Conservation (phyloP, 1,140 invertebrate genomes). For the Drosophila melanica region DNA sequence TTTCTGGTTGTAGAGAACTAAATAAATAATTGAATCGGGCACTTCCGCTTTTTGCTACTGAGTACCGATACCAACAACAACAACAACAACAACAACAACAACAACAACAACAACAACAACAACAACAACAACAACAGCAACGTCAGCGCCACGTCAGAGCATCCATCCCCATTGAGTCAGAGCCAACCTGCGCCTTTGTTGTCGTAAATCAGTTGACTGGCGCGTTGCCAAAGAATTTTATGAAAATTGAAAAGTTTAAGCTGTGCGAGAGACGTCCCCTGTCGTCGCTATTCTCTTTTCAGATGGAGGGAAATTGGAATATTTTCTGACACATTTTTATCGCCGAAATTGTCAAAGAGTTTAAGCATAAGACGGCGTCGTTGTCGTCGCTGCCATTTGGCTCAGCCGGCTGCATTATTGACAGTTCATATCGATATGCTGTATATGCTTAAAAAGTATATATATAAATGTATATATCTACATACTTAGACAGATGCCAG, state of each 20-base stretch:
- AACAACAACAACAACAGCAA: neutral
- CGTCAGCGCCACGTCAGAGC: slow-evolving; percentile 14
- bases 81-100: neutral
- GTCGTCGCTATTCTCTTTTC: no score
- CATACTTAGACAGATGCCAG: slow-evolving; percentile 3
- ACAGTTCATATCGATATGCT: slow-evolving; percentile 52
- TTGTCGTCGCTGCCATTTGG: slow-evolving; percentile 36
- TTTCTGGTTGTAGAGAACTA: slow-evolving; percentile 38
- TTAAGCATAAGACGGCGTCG: slow-evolving; percentile 48
- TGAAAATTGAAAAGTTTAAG: slow-evolving; percentile 73
- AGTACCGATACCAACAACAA: slow-evolving; percentile 4
- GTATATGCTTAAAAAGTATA: slow-evolving; percentile 5
- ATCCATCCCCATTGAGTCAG: slow-evolving; percentile 62
- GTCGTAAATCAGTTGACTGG: slow-evolving; percentile 71
- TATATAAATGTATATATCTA: slow-evolving; percentile 9
- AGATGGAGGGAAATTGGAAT: slow-evolving; percentile 43
- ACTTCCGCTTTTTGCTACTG: slow-evolving; percentile 46
- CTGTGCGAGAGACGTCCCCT: neutral
- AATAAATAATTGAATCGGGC: slow-evolving; percentile 74
- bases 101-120: neutral
- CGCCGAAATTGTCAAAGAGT: slow-evolving; percentile 79
- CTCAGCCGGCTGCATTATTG: slow-evolving; percentile 59
- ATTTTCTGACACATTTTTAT: slow-evolving; percentile 78
- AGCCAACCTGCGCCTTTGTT: slow-evolving; percentile 30
- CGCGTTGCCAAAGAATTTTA: slow-evolving; percentile 70